Percentiles rank a stretch among this genome's conserved stretches.
These are phyloP conservation scores for Paedocypris micromegethes DNA, from an alignment of 2,797 vertebrate genomes.

Conservation along the genomic window DNA sequence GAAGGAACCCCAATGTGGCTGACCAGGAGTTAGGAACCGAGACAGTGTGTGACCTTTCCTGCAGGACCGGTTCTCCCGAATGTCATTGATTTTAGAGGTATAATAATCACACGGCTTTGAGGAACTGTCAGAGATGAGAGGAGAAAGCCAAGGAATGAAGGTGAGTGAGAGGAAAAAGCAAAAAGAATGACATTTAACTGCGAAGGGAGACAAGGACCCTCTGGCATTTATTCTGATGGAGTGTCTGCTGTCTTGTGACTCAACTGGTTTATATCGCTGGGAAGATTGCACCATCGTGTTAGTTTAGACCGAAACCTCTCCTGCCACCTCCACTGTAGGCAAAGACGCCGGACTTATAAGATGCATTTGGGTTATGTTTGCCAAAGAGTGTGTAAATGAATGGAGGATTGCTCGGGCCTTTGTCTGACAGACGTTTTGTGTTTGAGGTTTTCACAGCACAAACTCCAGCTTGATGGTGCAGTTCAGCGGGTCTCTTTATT, in stretches of 20 bases:
- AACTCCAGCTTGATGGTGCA: conserved; percentile 5
- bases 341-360: not conserved
- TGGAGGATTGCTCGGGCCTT: not conserved
- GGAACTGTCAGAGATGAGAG: conserved; percentile 26
- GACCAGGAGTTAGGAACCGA: not conserved
- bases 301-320: conserved; percentile 16
- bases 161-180: conserved; percentile 11
- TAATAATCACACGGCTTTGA: conserved; percentile 39
- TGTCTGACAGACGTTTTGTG: not conserved
- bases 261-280: conserved; percentile 20
- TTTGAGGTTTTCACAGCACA: conserved; percentile 9
- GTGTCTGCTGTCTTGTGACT: conserved; percentile 8
- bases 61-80: conserved; percentile 35
- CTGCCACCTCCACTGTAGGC: not conserved
- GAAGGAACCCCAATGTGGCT: not conserved
- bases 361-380: no score
- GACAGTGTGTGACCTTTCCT: conserved; percentile 39
- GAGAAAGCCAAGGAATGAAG: conserved; percentile 13
- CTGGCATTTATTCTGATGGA: conserved; percentile 39
- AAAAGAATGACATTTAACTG: conserved; percentile 37
- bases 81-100: conserved; percentile 44
- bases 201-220: conserved; percentile 17
- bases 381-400: not conserved
- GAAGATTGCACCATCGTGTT: conserved; percentile 19
- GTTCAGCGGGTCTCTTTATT: conserved; percentile 8